Evolutionary conservation across 2,113 vertebrate species (phyloP).

Genomic region (Xenopus borealis): DNA sequence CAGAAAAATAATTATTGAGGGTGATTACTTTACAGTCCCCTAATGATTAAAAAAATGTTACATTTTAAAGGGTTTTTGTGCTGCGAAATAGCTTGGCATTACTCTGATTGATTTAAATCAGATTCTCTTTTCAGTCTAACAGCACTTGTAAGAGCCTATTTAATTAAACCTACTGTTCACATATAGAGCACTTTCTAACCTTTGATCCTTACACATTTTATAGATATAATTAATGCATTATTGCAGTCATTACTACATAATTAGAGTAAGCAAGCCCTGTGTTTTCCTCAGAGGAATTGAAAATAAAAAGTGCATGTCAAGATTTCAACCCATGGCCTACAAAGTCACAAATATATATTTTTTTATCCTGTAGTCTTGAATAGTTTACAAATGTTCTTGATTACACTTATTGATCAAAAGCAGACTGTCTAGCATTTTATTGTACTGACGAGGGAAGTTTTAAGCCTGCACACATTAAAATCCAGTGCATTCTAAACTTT

Average conservation of each 20-base stretch:
- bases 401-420: constrained; percentile 9
- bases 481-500: too few relatives aligned
- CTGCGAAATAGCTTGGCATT: not conserved
- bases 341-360: too few relatives aligned
- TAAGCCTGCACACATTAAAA: not conserved
- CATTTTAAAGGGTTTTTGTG: too few relatives aligned
- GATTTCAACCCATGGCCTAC: constrained; percentile 3
- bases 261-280: constrained; percentile 7
- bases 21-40: too few relatives aligned
- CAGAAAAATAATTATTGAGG: too few relatives aligned
- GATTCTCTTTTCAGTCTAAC: not conserved
- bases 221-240: constrained; percentile 36
- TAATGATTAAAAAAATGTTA: not conserved
- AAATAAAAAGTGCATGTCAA: not conserved
- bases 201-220: constrained; percentile 25
- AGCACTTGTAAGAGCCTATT: not conserved
- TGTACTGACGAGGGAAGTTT: not conserved
- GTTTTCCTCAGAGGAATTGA: not conserved
- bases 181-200: constrained; percentile 8
- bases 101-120: not conserved
- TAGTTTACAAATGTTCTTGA: constrained; percentile 1
- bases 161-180: constrained; percentile 37
- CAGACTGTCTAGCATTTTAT: not conserved
- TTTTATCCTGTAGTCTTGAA: not conserved
- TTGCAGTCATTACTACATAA: constrained; percentile 30